A percentile compares a stretch with the other conserved stretches of the same genome.
Evolutionary conservation across 1,140 invertebrate genomes (phyloP).

Genomic region (Bombus sylvicola): DNA sequence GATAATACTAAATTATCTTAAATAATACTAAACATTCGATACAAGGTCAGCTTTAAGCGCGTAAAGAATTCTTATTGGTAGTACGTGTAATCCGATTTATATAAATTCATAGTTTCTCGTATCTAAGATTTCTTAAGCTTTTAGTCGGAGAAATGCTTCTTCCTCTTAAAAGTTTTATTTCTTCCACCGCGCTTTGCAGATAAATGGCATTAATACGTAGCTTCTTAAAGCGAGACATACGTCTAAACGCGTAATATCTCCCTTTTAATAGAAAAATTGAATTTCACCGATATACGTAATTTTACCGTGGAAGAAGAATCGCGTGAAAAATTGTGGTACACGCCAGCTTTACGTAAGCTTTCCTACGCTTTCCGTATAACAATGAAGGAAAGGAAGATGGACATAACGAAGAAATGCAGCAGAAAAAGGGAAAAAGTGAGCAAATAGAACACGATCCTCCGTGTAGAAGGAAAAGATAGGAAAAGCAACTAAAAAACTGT

Average conservation of each 20-base stretch:
- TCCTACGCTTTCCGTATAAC: not conserved
- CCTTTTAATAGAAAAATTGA: not conserved
- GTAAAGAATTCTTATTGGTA: not conserved
- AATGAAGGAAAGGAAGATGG: conserved; percentile 16
- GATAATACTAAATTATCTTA: too few relatives aligned
- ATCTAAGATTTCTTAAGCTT: not conserved
- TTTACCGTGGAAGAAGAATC: not conserved
- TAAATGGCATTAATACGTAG: not conserved
- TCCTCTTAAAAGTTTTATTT: not conserved
- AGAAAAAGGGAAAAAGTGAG: not conserved
- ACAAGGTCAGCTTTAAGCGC: too few relatives aligned
- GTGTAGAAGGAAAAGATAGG: conserved; percentile 3
- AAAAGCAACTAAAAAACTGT: conserved; percentile 13
- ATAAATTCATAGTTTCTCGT: not conserved
- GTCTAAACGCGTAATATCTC: not conserved
- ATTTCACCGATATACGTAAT: not conserved
- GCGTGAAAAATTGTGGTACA: not conserved
- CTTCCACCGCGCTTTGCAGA: not conserved
- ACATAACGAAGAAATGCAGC: conserved; percentile 36
- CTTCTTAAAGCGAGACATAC: not conserved
- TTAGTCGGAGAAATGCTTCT: not conserved
- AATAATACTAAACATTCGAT: not conserved
- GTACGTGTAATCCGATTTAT: not conserved
- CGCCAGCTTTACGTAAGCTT: conserved; percentile 1
- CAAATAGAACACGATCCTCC: conserved; percentile 15